Percentiles rank a stretch among this genome's conserved stretches.
Evolutionary conservation across 2,113 vertebrate genomes (phyloP).

Genomic region (Equus quagga): DNA sequence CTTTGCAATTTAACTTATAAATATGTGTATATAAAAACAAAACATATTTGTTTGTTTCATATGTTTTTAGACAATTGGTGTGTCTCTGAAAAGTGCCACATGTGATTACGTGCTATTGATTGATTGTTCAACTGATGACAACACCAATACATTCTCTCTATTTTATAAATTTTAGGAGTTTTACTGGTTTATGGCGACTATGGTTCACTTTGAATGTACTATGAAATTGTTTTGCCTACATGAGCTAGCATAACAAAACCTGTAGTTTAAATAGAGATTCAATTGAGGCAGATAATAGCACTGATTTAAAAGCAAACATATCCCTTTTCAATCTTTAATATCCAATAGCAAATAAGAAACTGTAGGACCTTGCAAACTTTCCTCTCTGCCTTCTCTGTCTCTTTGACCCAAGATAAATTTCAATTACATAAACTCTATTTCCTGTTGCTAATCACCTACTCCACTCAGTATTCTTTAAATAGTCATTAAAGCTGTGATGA

Average conservation of each 20-base stretch:
- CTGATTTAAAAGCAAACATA: constrained; percentile 13
- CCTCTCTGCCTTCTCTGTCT: constrained; percentile 18
- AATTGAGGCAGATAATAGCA: not conserved
- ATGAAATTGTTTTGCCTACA: constrained; percentile 16
- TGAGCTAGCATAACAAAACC: not conserved
- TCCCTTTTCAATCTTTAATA: not conserved
- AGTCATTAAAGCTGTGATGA: constrained; percentile 72
- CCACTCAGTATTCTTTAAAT: constrained; percentile 67
- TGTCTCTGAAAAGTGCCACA: not conserved
- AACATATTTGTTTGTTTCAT: constrained; percentile 6
- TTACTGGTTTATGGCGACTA: not conserved
- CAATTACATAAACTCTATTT: constrained; percentile 64
- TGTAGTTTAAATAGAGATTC: constrained; percentile 40
- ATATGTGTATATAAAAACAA: not conserved
- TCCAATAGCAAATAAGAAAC: constrained; percentile 2
- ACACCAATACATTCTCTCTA: not conserved
- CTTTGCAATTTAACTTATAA: not conserved
- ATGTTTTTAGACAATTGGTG: not conserved
- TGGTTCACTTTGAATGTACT: not conserved
- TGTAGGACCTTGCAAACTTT: not conserved
- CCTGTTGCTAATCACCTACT: constrained; percentile 72
- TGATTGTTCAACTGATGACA: not conserved
- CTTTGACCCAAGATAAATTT: constrained; percentile 53
- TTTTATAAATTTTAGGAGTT: constrained; percentile 33
- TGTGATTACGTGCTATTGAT: not conserved